Percentiles rank a stretch among this genome's conserved stretches.
Evolutionary conservation across 2,797 vertebrate genomes (phyloP).

Genomic region (Sebastes matsubarae): DNA sequence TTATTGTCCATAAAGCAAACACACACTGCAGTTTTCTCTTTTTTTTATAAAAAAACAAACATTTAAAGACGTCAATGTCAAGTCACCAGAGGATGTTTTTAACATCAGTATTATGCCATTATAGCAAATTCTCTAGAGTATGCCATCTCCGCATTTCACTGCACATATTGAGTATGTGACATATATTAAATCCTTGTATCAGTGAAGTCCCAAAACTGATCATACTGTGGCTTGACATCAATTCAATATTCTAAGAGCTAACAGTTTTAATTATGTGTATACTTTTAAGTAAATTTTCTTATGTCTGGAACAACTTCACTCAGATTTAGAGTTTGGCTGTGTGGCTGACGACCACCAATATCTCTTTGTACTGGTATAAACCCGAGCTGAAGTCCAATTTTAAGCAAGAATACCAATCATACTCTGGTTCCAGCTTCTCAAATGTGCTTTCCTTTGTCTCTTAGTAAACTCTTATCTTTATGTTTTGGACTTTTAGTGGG

Average conservation of each 20-base stretch:
- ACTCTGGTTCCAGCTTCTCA: no score
- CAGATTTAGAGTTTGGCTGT: neutral
- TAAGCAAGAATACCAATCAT: neutral
- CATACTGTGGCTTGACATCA: neutral
- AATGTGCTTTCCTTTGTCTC: no score
- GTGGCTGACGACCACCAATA: neutral
- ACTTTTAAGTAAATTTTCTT: neutral
- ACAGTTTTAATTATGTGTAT: neutral
- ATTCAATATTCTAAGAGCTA: neutral
- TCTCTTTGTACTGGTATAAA: neutral
- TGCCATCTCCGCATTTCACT: neutral
- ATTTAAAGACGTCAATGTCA: neutral
- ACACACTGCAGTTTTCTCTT: neutral
- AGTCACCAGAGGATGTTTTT: neutral
- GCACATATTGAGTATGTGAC: neutral
- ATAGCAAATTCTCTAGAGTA: neutral
- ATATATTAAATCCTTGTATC: neutral
- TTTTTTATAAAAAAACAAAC: neutral
- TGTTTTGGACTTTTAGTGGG: no score
- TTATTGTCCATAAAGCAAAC: neutral
- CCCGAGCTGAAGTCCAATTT: neutral
- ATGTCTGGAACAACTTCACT: neutral
- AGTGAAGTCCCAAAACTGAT: neutral
- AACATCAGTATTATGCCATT: neutral
- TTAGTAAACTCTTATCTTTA: no score